Evolutionary conservation across 2,113 vertebrate species (phyloP), one percentile per base, ranked within the genome.

Genomic region (Ptychochromis oligacanthus): DNA sequence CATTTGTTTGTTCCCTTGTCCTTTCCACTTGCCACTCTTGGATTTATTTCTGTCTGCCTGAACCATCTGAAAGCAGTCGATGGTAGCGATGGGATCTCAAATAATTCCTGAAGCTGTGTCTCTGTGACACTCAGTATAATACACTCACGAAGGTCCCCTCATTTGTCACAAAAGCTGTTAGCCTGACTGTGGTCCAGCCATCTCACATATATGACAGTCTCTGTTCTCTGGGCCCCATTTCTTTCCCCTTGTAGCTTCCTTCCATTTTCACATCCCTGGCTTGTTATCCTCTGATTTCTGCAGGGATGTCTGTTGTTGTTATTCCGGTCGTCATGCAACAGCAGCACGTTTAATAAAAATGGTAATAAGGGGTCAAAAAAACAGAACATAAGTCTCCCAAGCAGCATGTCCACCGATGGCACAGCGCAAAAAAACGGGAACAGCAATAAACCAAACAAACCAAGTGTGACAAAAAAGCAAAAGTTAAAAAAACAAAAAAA

Each of bases 261-360:
- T 72, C 24, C 43, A 46, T 14, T 26, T 67, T 38, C 65, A 52
- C 46, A 72, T 72, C 17, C 67, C 46, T 17, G 8, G 18, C 26
- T 72, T 72, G 46, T 72, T 52, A 54, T 54, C 46, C 67, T 34
- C 46, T 72, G 46, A 72, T 72, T 72, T 72, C 46, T 72, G 67
- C 43, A 72, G 67, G 67, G 26, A 72, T 72, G 67, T n/a, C 67
- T 72, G 43, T n/a, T 72, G 67, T 52, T 72, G 67, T 72, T 72
- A 72, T 72, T 72, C 67, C 0, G 18, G 46, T 31, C 18, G 0
- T 72, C 67, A 54, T 54, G 46, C 26, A 72, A 72, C 46, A 20
- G 26, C 43, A 49, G 67, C 46, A 72, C 0, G 26, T 72, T 72
- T 72, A 72, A 72, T 72, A 34, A 72, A 72, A 72, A 72, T 72